phyloP scores from a whole-genome alignment of 2,888 invertebrate species.

The Melanophora roralis region DNA sequence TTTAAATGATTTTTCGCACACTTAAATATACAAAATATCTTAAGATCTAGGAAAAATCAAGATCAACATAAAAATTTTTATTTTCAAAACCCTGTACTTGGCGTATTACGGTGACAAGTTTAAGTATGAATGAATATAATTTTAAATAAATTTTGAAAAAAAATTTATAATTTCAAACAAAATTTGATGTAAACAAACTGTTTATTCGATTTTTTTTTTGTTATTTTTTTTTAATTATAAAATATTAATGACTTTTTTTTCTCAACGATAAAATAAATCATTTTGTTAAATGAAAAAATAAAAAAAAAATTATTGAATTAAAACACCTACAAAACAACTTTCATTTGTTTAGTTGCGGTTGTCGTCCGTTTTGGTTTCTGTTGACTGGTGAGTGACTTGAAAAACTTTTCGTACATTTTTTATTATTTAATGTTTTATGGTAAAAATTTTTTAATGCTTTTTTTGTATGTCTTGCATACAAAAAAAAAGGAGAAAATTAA shows the following conservation, averaged over 20 bases:
- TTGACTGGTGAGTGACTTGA: background rate
- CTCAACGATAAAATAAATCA: background rate
- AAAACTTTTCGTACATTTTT: conserved; percentile 17
- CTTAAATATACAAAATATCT: too few relatives aligned
- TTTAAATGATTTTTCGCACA: too few relatives aligned
- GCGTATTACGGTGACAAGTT: background rate
- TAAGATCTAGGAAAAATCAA: too few relatives aligned
- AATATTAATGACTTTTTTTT: conserved; percentile 28
- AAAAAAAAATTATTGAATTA: conserved; percentile 16
- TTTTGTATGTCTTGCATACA: conserved; percentile 30
- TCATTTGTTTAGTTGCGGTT: conserved; percentile 53
- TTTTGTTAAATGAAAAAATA: conserved; percentile 34
- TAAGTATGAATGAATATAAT: background rate
- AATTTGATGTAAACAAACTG: conserved; percentile 9
- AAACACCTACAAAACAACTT: conserved; percentile 61
- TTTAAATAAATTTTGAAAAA: background rate
- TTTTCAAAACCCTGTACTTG: background rate
- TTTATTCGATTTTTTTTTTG: background rate
- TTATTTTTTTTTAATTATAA: conserved; percentile 33
- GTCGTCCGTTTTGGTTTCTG: conserved; percentile 20
- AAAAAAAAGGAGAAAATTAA: conserved; percentile 55
- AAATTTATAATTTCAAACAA: conserved; percentile 17
- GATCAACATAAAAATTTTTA: too few relatives aligned
- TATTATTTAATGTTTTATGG: conserved; percentile 16
- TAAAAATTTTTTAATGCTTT: conserved; percentile 13